These are phyloP conservation scores for Taphrorychus bicolor DNA, from an alignment of 2,888 invertebrate genomes.

Conservation along the genomic window DNA sequence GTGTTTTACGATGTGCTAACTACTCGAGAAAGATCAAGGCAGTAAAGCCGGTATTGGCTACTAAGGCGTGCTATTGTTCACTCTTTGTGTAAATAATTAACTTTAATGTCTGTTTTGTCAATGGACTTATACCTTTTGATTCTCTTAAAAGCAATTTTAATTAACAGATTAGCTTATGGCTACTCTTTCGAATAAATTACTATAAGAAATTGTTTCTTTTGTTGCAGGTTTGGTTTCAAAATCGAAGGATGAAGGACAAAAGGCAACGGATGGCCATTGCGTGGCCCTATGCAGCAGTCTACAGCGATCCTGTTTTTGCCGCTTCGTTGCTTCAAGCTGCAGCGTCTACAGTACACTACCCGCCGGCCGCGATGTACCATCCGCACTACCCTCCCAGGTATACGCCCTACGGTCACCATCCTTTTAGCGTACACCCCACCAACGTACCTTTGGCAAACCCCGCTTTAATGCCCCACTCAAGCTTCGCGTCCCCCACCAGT, in stretches of 20 bases:
- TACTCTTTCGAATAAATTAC: too few relatives aligned
- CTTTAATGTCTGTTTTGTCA: conserved; percentile 24
- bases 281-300: conserved; percentile 95
- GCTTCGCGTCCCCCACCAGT: neutral
- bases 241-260: conserved; percentile 96
- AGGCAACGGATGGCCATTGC: conserved; percentile 92
- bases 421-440: conserved; percentile 57
- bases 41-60: conserved; percentile 36
- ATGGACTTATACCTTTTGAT: conserved; percentile 20
- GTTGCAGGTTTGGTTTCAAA: conserved; percentile 96
- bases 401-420: conserved; percentile 59
- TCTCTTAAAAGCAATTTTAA: conserved; percentile 26
- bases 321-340: conserved; percentile 92
- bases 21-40: conserved; percentile 52
- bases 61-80: conserved; percentile 32
- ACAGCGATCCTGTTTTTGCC: conserved; percentile 92
- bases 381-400: conserved; percentile 61
- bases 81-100: conserved; percentile 38
- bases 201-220: conserved; percentile 34
- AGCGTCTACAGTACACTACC: conserved; percentile 66
- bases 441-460: conserved; percentile 60
- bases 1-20: conserved; percentile 59
- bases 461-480: conserved; percentile 48
- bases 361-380: conserved; percentile 66
- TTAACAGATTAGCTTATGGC: conserved; percentile 12